Evolutionary conservation across 2,113 vertebrate species (phyloP), one percentile per base, ranked within the genome.

Genomic region (Montifringilla adamsi): DNA sequence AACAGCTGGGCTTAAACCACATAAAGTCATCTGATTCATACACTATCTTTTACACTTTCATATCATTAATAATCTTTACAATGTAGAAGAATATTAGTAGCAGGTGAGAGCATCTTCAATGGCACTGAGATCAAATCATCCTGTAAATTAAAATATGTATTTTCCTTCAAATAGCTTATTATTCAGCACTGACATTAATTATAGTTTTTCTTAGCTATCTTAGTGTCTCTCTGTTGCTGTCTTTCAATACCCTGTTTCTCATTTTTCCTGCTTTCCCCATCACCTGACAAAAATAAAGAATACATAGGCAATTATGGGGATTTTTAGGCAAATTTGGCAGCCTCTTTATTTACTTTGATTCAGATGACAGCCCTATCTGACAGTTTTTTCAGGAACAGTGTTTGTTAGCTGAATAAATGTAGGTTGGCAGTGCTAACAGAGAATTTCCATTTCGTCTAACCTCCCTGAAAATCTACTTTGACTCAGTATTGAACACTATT

Each of bases 341-440:
- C 21, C 30, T 67, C 11, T 88, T 91, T 88, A 90, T 96, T 96
- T 95, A 80, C 85, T 92, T 93, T 74, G 70, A 86, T 89, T 90
- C 75, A 91, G 64, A 86, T 92, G 85, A 70, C 72, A 86, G 35
- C 56, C 63, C 43, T 77, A 91, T 92, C 83, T 95, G 87, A 93
- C 82, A 86, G 43, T 31, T 82, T 93, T 95, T 93, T 86, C 67
- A 85, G 55, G 52, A 95, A 10, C 11, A 77, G 18, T 56, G 28
- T 77, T 97, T 95, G 67, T 80, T 85, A 93, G 59, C 50, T 93
- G 79, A 80, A 55, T 95, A 91, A 90, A 91, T 67, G n/a, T 77
- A 70, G 60, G 60, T 70, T 93, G 85, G 39, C 72, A 90, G 43
- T 21, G 31, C 60, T 89, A 84, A 82, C 72, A 67, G 76, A 81